Base-by-base conservation (phyloP, 92 coral and sea anemone species). In the Bergia sp. region DNA sequence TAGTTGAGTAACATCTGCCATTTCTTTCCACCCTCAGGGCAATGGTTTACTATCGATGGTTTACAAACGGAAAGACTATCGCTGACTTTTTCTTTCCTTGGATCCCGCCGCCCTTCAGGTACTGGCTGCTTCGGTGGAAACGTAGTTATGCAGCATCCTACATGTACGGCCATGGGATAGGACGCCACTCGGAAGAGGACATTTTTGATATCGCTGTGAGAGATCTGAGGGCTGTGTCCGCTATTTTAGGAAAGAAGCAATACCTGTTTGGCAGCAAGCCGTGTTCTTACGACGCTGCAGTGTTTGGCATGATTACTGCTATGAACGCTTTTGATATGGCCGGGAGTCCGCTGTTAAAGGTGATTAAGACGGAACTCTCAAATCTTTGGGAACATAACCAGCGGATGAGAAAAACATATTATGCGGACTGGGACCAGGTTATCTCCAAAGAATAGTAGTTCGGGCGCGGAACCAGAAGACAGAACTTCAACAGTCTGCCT, bases 381-480 rank as follows among this genome's bases (percentile, higher is more conserved):
- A 94, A 94, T 86, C 89, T 94, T 64, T 90, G 80, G 65, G 88
- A 82, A 20, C 96, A 92, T 86, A 82, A 91, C 29, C 77, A 90
- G 43, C 66, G 90, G 69, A 92, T 94, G 73, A 94, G 77, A 75
- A 94, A 94, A 73, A 78, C 79, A 29, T 94, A 73, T 72, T 94
- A 83, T 67, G 93, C 96, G 15, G 96, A 94, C 82, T 94, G 96
- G 96, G 95, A 94, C 64, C 87, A 94, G 66, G 37, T 94, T 5
- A 88, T 78, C n/a, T 9, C 88, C 8, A 78, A 49, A 40, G 77
- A 86, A 6, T 37, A 72, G 41, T 72, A 6, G 37, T 61, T 2
- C 65, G 3, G 16, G 10, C 65, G 65, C 3, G 20, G 2, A 10
- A 45, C 9, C 8, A 45, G 50, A 45, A 5, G 8, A 45, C 50